A percentile compares a stretch with the other conserved stretches of the same genome.
Evolutionary conservation across 2,113 vertebrate genomes (phyloP).

Genomic region (Anhinga rufa): DNA sequence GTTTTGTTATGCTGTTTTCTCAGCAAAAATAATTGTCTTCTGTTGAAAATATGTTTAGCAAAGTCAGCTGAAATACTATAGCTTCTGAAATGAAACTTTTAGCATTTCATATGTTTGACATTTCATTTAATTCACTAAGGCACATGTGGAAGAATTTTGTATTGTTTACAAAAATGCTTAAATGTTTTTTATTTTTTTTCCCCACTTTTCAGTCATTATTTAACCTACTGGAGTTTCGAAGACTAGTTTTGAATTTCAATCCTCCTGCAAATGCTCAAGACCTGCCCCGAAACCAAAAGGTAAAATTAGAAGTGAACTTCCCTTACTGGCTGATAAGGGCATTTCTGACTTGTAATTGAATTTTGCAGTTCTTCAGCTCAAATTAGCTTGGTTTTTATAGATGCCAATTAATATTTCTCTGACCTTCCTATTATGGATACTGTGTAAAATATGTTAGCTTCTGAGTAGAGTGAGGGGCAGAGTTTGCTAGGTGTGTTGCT

Average conservation of each 20-base stretch:
- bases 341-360: neutral
- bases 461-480: neutral
- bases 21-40: neutral
- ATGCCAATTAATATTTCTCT: neutral
- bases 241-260: constrained; percentile 93
- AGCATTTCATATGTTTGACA: neutral
- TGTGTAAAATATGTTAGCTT: neutral
- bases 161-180: neutral
- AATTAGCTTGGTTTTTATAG: neutral
- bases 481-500: neutral
- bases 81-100: neutral
- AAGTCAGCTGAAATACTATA: neutral
- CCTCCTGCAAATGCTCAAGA: constrained; percentile 88
- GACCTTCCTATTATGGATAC: neutral
- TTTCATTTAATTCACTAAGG: neutral
- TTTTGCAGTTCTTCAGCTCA: neutral
- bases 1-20: neutral
- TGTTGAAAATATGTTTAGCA: neutral
- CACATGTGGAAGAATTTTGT: neutral
- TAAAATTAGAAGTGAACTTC: constrained; percentile 55
- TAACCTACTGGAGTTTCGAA: constrained; percentile 93
- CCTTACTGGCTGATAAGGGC: neutral
- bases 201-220: constrained; percentile 76
- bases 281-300: constrained; percentile 95
- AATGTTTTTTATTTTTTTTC: neutral